Conservation (phyloP, 2,113 vertebrate species). For the Calyptomena viridis region DNA sequence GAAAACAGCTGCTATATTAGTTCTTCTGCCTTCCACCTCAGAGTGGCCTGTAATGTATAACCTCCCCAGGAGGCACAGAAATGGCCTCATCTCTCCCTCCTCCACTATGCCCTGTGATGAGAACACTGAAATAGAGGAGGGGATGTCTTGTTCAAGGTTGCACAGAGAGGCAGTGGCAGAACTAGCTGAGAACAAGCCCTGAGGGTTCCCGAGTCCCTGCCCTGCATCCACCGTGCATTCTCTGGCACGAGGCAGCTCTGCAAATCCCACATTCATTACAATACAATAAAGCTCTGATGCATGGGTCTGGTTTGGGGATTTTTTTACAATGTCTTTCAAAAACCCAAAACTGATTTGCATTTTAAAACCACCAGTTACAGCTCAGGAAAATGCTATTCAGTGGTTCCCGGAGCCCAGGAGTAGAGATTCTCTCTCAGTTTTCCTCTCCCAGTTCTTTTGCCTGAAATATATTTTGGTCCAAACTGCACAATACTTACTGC, state of each 20-base stretch:
- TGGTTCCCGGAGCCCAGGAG: not conserved
- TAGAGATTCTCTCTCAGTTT: not conserved
- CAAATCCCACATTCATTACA: not conserved
- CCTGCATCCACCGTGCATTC: not conserved
- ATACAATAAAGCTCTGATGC: constrained; percentile 19
- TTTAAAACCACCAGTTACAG: constrained; percentile 23
- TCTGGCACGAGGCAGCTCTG: not conserved
- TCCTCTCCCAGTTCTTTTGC: not conserved
- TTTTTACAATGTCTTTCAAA: not conserved
- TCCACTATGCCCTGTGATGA: not conserved
- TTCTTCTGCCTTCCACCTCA: not conserved
- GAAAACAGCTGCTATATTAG: not conserved
- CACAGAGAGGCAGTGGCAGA: not conserved
- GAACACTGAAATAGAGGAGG: not conserved
- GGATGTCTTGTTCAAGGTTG: not conserved
- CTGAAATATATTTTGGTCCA: not conserved
- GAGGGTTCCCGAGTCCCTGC: not conserved
- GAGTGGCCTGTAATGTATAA: not conserved
- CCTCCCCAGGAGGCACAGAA: not conserved
- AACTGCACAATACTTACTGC: not conserved
- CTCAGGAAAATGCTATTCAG: constrained; percentile 16
- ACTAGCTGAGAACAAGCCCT: not conserved
- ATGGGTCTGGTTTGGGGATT: not conserved
- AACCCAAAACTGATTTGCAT: constrained; percentile 34
- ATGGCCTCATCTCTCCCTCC: not conserved